Evolutionary conservation across 2,797 vertebrate genomes (phyloP).

Genomic region (Hemitrygon akajei): DNA sequence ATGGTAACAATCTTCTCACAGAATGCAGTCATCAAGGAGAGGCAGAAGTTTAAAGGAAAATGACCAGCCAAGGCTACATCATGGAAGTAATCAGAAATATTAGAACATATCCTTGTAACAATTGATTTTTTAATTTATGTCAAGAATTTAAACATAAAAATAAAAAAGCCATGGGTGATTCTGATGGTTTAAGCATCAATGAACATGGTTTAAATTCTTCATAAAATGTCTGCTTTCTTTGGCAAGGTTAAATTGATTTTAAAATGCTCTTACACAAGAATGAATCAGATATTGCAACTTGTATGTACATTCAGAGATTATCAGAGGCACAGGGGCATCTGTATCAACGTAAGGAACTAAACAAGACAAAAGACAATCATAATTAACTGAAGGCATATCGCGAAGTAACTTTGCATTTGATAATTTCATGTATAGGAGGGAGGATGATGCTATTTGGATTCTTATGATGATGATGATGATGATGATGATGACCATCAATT

Average conservation of each 20-base stretch:
- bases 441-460: neutral
- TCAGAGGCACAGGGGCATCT: neutral
- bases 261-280: neutral
- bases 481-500: neutral
- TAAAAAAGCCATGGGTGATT: neutral
- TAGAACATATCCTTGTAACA: neutral
- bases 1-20: constrained; percentile 26
- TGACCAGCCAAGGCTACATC: neutral
- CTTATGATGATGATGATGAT: neutral
- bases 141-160: neutral
- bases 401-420: neutral
- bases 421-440: neutral
- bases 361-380: neutral
- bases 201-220: neutral
- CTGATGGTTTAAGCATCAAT: neutral
- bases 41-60: neutral
- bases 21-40: neutral
- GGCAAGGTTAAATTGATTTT: neutral
- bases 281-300: neutral
- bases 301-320: neutral
- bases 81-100: neutral
- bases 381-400: neutral
- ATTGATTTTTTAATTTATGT: neutral
- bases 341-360: too few species aligned
- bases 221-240: neutral